Evolutionary conservation across 23 tunicate species (phyloP), one percentile per base, ranked within the genome.

Genomic region (Botrylloides violaceus): DNA sequence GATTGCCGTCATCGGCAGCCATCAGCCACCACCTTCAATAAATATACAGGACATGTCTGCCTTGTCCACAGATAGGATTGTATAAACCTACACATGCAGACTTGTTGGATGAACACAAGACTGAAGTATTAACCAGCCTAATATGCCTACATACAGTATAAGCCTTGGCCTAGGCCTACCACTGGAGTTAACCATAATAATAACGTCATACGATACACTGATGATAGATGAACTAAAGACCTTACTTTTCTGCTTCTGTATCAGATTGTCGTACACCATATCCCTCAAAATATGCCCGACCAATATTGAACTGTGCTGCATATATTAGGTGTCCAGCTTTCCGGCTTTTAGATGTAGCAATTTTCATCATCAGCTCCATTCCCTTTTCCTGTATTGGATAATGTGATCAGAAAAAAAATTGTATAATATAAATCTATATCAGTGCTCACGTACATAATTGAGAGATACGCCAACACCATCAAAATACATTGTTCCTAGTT

Each of bases 251-350:
- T 37, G 97, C 90, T 60, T 83, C 90, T 35, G 25, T 61, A 75
- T 90, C 83, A 72, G 70, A 66, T 75, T 90, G 97, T 25, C 60
- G 61, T 0, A 79, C 90, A 6, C 97, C 97, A 83, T 74, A 83
- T 19, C 97, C 97, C 73, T 90, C 90, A 78, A 90, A 90, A 37
- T 90, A 90, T 22, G 97, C 89, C 33, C 86, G 47, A n/a, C 97
- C 97, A 12, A 90, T 63, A 80, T 90, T 90, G 47, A 34, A 90
- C 39, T 83, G 89, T 25, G 97, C 90, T 48, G 75, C 59, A 66
- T 90, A 77, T 32, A 72, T 78, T 32, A 90, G 64, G 61, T 90
- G 97, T 27, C 34, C 27, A 0, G 97, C 97, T 34, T 61, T 59
- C 1, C 21, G 22, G 6, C 76, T 76, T 47, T 74, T 68, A 12